phyloP scores from a whole-genome alignment of 2,113 vertebrate species.

The Dunckerocampus dactyliophorus region DNA sequence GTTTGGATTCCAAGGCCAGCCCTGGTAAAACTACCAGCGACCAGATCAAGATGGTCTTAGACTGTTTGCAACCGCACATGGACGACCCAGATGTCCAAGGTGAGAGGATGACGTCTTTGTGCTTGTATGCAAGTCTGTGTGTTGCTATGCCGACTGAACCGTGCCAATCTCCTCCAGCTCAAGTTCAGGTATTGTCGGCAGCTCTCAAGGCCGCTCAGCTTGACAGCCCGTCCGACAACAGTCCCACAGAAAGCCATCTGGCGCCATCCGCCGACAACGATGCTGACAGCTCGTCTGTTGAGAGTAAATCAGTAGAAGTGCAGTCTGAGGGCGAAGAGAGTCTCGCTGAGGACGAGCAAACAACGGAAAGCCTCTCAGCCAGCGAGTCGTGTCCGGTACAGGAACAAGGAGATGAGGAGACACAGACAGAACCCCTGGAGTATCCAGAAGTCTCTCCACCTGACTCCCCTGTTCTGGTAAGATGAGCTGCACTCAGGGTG shows the following conservation, averaged over 20 bases:
- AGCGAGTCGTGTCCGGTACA: slow-evolving; percentile 47
- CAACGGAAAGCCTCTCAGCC: slow-evolving; percentile 14
- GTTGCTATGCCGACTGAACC: slow-evolving; percentile 4
- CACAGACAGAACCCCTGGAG: slow-evolving; percentile 47
- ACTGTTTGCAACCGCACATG: slow-evolving; percentile 81
- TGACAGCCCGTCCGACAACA: slow-evolving; percentile 47
- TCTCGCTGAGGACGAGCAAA: slow-evolving; percentile 37
- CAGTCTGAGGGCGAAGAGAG: slow-evolving; percentile 38
- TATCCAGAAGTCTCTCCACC: slow-evolving; percentile 53
- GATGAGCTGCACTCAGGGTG: not conserved
- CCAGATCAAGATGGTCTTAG: slow-evolving; percentile 83
- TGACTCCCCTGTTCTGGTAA: slow-evolving; percentile 51
- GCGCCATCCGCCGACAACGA: slow-evolving; percentile 21
- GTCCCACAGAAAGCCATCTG: slow-evolving; percentile 25
- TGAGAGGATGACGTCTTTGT: slow-evolving; percentile 35
- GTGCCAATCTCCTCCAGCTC: slow-evolving; percentile 65
- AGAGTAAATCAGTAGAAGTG: slow-evolving; percentile 39
- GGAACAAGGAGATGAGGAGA: slow-evolving; percentile 57
- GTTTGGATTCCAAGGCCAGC: slow-evolving; percentile 37
- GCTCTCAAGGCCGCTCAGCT: slow-evolving; percentile 81
- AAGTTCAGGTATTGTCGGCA: slow-evolving; percentile 83
- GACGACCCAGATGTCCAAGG: slow-evolving; percentile 85
- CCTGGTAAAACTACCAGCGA: slow-evolving; percentile 72
- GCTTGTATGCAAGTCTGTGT: not conserved
- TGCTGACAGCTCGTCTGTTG: not conserved